Evolutionary conservation across 1,140 invertebrate genomes (phyloP), one percentile per base, ranked within the genome.

Genomic region (Marisa cornuarietis): DNA sequence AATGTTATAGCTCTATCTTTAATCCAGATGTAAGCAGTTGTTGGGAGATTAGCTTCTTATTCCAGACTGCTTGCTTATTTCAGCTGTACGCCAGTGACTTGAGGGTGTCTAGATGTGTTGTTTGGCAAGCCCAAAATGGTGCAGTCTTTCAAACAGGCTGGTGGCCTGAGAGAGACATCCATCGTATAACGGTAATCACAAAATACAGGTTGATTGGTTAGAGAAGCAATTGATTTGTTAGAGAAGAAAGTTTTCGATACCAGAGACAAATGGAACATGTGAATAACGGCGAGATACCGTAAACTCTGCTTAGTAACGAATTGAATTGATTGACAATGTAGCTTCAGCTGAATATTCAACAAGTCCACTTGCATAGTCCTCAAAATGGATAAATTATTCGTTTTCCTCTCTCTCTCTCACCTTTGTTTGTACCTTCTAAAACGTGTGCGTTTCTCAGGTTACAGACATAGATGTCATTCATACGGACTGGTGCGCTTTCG

Each of bases 391-490:
- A 20, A 63, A n/a, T n/a, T n/a, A 63, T 5, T 18, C n/a, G 2
- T 20, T n/a, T n/a, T 20, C 18, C 18, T 63, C 62, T 63, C 62
- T 63, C 7, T n/a, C 62, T n/a, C 7, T 63, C n/a, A n/a, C 62
- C 62, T n/a, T n/a, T n/a, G 18, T n/a, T n/a, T 7, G 4, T n/a
- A 18, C 62, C 62, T n/a, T 7, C 3, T n/a, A 18, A 20, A 18
- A 63, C 62, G n/a, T 63, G 18, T 18, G 18, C n/a, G 18, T 63
- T 2, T 63, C 7, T 7, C 14, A 63, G 11, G 54, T 82, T 18
- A 68, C n/a, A 42, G 78, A 79, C 54, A 76, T 82, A 20, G 81
- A 82, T 71, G 61, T 82, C 14, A 82, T 82, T n/a, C 81, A 82
- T 51, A 79, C 78, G 9, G 81, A 82, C 52, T 82, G 81, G 81